These are phyloP conservation scores for Lissonota sp. DNA, from an alignment of 2,888 invertebrate species.

Conservation along the genomic window DNA sequence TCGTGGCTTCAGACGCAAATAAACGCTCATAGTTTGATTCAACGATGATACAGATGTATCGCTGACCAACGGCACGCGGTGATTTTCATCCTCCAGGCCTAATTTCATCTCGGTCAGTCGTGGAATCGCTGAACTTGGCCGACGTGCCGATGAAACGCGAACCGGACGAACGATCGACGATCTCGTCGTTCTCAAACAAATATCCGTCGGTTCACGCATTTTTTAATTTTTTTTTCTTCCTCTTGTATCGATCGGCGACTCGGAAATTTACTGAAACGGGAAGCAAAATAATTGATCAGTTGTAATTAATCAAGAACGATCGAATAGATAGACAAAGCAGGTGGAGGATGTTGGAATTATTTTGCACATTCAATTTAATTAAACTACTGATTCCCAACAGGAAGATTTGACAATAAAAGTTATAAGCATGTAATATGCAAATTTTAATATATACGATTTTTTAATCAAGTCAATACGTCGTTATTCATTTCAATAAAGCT, in stretches of 20 bases:
- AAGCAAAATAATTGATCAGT: too few species aligned
- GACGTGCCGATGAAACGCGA: slow-evolving; percentile 21
- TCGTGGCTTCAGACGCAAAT: slow-evolving; percentile 85
- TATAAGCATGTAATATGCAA: too few species aligned
- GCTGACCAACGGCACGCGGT: slow-evolving; percentile 46
- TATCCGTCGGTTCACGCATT: slow-evolving; percentile 58
- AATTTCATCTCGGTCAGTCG: slow-evolving; percentile 43
- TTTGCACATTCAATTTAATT: too few species aligned
- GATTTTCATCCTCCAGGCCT: slow-evolving; percentile 78
- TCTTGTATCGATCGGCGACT: not conserved
- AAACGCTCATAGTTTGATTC: slow-evolving; percentile 83
- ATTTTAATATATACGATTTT: too few species aligned
- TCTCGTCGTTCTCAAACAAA: slow-evolving; percentile 59
- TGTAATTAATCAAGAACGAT: too few species aligned
- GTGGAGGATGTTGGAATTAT: too few species aligned
- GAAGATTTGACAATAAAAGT: too few species aligned
- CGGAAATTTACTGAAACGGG: too few species aligned
- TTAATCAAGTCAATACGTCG: too few species aligned
- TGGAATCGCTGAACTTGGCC: slow-evolving; percentile 63
- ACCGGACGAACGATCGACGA: slow-evolving; percentile 55
- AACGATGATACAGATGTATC: slow-evolving; percentile 43
- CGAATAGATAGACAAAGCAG: too few species aligned
- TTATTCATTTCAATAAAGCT: not conserved
- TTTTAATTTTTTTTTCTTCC: slow-evolving; percentile 5
- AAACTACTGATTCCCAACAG: too few species aligned